These are phyloP conservation scores for Rhombomys opimus DNA, from an alignment of 2,113 vertebrate genomes.

Conservation along the genomic window DNA sequence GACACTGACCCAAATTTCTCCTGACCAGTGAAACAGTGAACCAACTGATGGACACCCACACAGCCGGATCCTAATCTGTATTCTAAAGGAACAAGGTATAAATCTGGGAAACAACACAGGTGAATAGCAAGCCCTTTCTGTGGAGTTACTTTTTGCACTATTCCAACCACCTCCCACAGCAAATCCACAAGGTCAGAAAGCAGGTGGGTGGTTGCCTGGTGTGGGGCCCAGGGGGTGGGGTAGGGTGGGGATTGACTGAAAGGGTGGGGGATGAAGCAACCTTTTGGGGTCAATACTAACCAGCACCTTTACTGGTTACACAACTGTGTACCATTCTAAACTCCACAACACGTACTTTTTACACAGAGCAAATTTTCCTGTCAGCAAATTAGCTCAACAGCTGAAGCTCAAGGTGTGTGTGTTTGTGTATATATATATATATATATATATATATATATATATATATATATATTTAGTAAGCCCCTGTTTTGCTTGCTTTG, in stretches of 20 bases:
- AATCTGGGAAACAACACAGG: not conserved
- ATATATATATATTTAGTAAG: too few relatives aligned
- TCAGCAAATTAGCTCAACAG: not conserved
- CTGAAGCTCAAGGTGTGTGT: not conserved
- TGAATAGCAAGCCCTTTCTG: not conserved
- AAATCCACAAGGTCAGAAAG: not conserved
- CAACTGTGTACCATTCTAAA: not conserved
- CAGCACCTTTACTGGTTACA: not conserved
- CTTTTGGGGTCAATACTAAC: not conserved
- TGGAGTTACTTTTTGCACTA: too few relatives aligned
- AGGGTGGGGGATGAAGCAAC: too few relatives aligned
- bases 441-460: too few relatives aligned
- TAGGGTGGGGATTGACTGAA: not conserved
- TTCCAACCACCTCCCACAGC: not conserved
- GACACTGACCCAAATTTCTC: not conserved
- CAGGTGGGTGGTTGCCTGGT: not conserved
- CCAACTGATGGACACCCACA: not conserved
- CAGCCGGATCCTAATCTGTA: not conserved
- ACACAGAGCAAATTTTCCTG: not conserved
- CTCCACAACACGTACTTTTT: not conserved
- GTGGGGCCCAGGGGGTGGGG: not conserved
- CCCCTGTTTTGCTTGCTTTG: too few relatives aligned
- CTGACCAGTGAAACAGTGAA: not conserved
- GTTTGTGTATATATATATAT: not conserved
- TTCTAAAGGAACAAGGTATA: not conserved